Evolutionary conservation across 1,140 invertebrate species (phyloP).

Genomic region (Scaptomyza pallida): DNA sequence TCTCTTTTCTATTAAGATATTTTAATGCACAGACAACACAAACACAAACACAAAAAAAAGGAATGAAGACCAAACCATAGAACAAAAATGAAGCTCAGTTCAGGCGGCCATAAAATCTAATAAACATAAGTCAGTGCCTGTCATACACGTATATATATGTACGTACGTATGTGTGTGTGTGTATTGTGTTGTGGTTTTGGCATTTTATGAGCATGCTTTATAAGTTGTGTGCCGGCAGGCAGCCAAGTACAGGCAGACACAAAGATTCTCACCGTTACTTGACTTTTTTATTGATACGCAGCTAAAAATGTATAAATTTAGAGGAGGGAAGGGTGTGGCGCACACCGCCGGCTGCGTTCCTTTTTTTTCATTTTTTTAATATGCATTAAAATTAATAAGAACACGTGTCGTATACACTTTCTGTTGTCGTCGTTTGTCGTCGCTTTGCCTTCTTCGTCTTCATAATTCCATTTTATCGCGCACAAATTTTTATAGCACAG

Average conservation of each 20-base stretch:
- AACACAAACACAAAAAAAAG: conserved; percentile 8
- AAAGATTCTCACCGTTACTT: conserved; percentile 19
- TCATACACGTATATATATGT: conserved; percentile 15
- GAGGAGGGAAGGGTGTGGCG: not conserved
- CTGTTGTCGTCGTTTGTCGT: conserved; percentile 15
- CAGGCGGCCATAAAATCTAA: conserved; percentile 65
- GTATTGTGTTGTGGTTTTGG: conserved; percentile 45
- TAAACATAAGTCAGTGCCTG: conserved; percentile 70
- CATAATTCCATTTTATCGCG: conserved; percentile 80
- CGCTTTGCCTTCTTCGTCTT: conserved; percentile 35
- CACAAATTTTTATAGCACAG: conserved; percentile 79
- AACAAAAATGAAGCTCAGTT: conserved; percentile 12
- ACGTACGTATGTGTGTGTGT: conserved; percentile 14
- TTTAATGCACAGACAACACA: conserved; percentile 47
- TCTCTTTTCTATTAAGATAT: conserved; percentile 81
- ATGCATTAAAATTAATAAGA: conserved; percentile 83
- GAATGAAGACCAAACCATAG: conserved; percentile 51
- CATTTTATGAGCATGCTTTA: conserved; percentile 51
- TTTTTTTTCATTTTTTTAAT: conserved; percentile 82
- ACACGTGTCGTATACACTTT: conserved; percentile 67
- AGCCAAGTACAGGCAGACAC: not conserved
- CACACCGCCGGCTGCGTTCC: conserved; percentile 33
- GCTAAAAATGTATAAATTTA: conserved; percentile 43
- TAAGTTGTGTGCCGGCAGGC: conserved; percentile 14
- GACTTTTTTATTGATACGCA: conserved; percentile 67